phyloP scores from a whole-genome alignment of 1,140 invertebrate genomes.

The Drosophila orena region DNA sequence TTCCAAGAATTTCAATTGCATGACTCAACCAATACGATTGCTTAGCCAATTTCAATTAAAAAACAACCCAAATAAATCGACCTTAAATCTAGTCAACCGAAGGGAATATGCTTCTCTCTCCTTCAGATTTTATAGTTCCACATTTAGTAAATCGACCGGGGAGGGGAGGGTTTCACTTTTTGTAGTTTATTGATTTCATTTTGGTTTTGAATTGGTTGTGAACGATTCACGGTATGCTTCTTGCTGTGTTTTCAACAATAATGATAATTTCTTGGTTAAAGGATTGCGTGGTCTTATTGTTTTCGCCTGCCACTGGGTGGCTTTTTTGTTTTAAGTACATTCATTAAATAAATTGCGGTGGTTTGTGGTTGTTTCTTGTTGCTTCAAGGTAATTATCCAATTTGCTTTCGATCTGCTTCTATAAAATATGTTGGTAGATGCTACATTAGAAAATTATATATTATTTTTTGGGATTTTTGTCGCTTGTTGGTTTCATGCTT shows the following conservation, averaged over 20 bases:
- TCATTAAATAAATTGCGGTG: conserved; percentile 72
- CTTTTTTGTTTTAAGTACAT: conserved; percentile 64
- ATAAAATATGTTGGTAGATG: conserved; percentile 2
- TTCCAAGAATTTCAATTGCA: conserved; percentile 41
- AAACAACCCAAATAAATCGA: conserved; percentile 37
- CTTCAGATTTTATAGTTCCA: too few species aligned
- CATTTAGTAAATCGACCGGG: too few species aligned
- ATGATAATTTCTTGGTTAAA: conserved; percentile 36
- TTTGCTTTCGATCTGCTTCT: conserved; percentile 8
- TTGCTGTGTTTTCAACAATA: conserved; percentile 9
- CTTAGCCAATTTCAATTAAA: conserved; percentile 51
- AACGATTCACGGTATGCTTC: conserved; percentile 8
- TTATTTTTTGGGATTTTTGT: conserved; percentile 50
- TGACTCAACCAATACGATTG: conserved; percentile 35
- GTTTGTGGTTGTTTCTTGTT: conserved; percentile 56
- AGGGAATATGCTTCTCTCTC: not conserved
- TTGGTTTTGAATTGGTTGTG: conserved; percentile 39
- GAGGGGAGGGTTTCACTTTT: conserved; percentile 2
- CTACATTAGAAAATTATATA: conserved; percentile 38
- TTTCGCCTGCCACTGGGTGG: conserved; percentile 1
- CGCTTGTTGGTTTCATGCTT: conserved; percentile 39
- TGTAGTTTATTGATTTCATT: conserved; percentile 34
- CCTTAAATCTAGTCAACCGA: conserved; percentile 11
- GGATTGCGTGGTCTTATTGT: not conserved
- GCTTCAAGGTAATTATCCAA: conserved; percentile 53